phyloP scores from a whole-genome alignment of 2,797 vertebrate genomes.

The Bovichtus diacanthus region DNA sequence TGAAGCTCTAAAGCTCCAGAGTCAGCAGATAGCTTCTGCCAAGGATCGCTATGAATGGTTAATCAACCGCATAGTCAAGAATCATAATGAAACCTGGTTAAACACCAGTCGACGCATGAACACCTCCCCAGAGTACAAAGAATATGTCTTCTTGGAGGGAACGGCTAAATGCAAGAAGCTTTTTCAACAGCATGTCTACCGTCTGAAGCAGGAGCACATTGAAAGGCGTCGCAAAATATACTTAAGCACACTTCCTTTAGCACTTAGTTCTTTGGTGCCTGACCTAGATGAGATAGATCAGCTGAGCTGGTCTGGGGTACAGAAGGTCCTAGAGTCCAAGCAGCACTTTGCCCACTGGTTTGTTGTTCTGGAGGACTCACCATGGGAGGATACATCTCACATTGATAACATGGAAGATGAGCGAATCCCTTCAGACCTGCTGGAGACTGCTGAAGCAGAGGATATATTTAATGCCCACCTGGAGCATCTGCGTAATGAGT shows the following conservation, averaged over 20 bases:
- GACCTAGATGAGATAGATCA: slow-evolving; percentile 94
- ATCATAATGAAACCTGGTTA: slow-evolving; percentile 93
- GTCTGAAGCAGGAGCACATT: slow-evolving; percentile 95
- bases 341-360: slow-evolving; percentile 94
- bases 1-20: slow-evolving; percentile 97
- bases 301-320: slow-evolving; percentile 90
- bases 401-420: slow-evolving; percentile 93
- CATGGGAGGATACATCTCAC: slow-evolving; percentile 94
- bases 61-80: slow-evolving; percentile 93
- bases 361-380: slow-evolving; percentile 94
- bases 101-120: slow-evolving; percentile 91
- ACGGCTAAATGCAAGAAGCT: slow-evolving; percentile 97
- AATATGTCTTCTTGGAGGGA: slow-evolving; percentile 97
- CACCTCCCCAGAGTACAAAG: slow-evolving; percentile 91
- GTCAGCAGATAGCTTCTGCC: slow-evolving; percentile 96
- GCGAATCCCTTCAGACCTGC: slow-evolving; percentile 93
- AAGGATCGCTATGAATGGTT: slow-evolving; percentile 98
- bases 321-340: slow-evolving; percentile 94
- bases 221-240: slow-evolving; percentile 92
- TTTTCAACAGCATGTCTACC: slow-evolving; percentile 93
- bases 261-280: slow-evolving; percentile 92
- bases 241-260: slow-evolving; percentile 90
- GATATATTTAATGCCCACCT: slow-evolving; percentile 90
- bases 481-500: slow-evolving; percentile 91
- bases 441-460: slow-evolving; percentile 91